These are phyloP conservation scores for Xestoiulus laeticollis DNA, from an alignment of 2,888 invertebrate species.

Conservation along the genomic window DNA sequence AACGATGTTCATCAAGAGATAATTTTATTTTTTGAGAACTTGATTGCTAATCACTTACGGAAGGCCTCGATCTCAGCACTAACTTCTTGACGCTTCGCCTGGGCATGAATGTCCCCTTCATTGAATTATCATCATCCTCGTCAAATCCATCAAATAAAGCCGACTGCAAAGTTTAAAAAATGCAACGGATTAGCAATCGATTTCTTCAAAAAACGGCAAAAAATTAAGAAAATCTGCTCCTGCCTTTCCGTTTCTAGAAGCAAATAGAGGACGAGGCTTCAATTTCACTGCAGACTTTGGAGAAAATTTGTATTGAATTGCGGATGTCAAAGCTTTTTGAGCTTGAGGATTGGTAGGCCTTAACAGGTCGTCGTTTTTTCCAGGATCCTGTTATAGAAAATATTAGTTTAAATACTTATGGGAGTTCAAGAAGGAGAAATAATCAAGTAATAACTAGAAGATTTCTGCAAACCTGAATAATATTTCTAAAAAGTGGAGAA, in stretches of 20 bases:
- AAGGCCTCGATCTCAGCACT: constrained; percentile 68
- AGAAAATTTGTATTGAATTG: constrained; percentile 71
- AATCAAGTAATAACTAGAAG: neutral
- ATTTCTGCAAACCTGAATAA: constrained; percentile 13
- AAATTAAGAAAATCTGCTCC: too few relatives aligned
- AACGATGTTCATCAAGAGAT: neutral
- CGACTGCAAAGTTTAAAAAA: constrained; percentile 48
- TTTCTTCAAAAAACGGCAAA: neutral
- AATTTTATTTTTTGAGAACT: neutral
- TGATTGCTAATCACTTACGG: neutral
- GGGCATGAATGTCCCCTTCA: constrained; percentile 65
- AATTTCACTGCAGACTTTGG: constrained; percentile 68
- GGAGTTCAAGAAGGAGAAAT: neutral
- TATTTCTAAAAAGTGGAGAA: constrained; percentile 81
- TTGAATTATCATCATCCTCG: constrained; percentile 72
- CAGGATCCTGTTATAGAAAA: constrained; percentile 63
- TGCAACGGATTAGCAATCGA: too few relatives aligned
- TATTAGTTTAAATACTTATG: neutral
- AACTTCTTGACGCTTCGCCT: constrained; percentile 74
- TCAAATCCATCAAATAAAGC: constrained; percentile 84
- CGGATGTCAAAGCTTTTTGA: constrained; percentile 68
- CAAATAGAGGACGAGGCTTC: constrained; percentile 70
- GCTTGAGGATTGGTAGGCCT: constrained; percentile 73
- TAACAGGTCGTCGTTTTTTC: constrained; percentile 73
- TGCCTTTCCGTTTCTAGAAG: constrained; percentile 66